These are phyloP conservation scores for Origma solitaria DNA, from an alignment of 2,113 vertebrate species.

Conservation along the genomic window DNA sequence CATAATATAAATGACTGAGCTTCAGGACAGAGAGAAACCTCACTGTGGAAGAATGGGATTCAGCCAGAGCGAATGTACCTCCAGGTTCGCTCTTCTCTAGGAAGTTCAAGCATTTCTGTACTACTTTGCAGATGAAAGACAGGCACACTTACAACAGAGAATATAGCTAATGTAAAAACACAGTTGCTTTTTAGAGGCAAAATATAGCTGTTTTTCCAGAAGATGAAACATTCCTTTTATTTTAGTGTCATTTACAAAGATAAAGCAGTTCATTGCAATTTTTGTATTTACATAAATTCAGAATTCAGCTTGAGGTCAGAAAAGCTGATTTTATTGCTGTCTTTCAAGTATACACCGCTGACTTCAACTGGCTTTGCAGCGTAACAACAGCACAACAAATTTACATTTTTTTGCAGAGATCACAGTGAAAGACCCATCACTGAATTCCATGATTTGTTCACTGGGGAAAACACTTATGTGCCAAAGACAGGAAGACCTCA, in stretches of 20 bases:
- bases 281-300: slow-evolving; percentile 6
- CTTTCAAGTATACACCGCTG: not conserved
- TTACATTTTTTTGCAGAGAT: not conserved
- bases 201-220: not conserved
- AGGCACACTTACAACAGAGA: not conserved
- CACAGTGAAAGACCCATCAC: not conserved
- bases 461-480: not conserved
- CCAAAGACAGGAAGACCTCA: not conserved
- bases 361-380: not conserved
- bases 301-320: not conserved
- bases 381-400: not conserved
- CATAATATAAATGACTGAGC: rapidly evolving
- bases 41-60: not conserved
- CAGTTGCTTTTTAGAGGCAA: not conserved
- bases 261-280: not conserved
- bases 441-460: not conserved
- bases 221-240: not conserved
- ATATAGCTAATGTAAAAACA: not conserved
- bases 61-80: not conserved
- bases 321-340: slow-evolving; percentile 6
- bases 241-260: not conserved
- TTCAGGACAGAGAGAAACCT: not conserved
- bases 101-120: not conserved
- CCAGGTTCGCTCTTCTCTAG: not conserved
- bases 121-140: not conserved